Conservation (phyloP, 1,140 invertebrate species). For the Drosophila mayri region DNA sequence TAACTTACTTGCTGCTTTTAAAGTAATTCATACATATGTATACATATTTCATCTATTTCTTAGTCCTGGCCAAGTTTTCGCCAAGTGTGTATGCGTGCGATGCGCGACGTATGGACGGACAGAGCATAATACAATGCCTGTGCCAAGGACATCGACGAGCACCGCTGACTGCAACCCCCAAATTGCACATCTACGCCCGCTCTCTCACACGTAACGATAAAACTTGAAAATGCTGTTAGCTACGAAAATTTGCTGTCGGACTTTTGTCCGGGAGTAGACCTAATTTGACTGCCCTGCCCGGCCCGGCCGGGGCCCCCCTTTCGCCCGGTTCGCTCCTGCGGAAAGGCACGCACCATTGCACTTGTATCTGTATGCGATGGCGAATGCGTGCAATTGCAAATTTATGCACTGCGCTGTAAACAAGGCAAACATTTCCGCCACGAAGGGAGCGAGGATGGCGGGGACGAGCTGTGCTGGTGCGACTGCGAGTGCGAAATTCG, state of each 20-base stretch:
- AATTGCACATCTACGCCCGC: constrained; percentile 10
- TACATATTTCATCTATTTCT: background rate
- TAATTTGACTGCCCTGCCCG: constrained; percentile 37
- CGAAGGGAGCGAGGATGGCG: background rate
- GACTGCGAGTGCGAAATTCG: constrained; percentile 46
- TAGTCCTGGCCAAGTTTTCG: background rate
- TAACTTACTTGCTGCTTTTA: background rate
- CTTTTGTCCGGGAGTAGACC: constrained; percentile 56
- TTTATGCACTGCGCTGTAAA: constrained; percentile 82
- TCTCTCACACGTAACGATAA: constrained; percentile 64
- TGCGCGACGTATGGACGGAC: background rate
- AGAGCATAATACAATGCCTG: constrained; percentile 58
- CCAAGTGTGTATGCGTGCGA: constrained; percentile 22
- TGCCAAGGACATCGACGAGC: constrained; percentile 68
- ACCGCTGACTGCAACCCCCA: constrained; percentile 8
- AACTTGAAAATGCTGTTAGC: constrained; percentile 83
- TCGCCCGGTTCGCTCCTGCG: constrained; percentile 6
- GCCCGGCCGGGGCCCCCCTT: background rate
- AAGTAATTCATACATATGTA: background rate
- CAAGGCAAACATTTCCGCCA: constrained; percentile 77
- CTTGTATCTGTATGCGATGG: constrained; percentile 20
- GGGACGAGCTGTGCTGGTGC: background rate
- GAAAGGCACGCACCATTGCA: constrained; percentile 60
- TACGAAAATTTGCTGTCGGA: constrained; percentile 76
- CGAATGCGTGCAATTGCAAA: constrained; percentile 76